These are phyloP conservation scores for Actinia equina DNA, from an alignment of 64 coral and sea anemone genomes.

Conservation along the genomic window DNA sequence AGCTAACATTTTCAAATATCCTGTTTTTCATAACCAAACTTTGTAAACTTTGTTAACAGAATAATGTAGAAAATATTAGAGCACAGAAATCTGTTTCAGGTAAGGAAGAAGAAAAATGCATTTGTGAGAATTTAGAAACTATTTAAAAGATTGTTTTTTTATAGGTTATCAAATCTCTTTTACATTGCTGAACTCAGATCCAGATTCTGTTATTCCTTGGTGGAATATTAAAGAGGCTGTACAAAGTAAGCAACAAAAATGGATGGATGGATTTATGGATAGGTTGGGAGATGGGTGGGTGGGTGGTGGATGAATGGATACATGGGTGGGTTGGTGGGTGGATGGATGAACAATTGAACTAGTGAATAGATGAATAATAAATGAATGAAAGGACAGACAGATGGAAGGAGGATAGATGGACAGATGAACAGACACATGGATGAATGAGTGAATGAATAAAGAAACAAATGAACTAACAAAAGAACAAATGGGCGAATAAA, in stretches of 20 bases:
- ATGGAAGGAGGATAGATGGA: too few relatives aligned
- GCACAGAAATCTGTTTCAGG: constrained; percentile 93
- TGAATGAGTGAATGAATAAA: too few relatives aligned
- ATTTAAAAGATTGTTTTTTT: not conserved
- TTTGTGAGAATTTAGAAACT: not conserved
- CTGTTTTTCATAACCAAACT: not conserved
- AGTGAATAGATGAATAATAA: too few relatives aligned
- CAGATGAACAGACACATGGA: too few relatives aligned
- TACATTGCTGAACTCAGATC: constrained; percentile 84
- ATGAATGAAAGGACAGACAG: too few relatives aligned
- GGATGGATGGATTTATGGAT: not conserved
- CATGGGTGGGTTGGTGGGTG: not conserved
- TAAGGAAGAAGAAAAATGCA: not conserved
- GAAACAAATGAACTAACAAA: too few relatives aligned
- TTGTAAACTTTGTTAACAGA: constrained; percentile 28
- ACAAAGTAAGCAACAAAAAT: constrained; percentile 43
- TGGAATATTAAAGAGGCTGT: constrained; percentile 88
- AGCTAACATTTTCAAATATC: not conserved
- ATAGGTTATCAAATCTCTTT: constrained; percentile 96
- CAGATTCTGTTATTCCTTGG: constrained; percentile 53
- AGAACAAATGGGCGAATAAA: too few relatives aligned
- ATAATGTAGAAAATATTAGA: constrained; percentile 69
- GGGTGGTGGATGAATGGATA: not conserved
- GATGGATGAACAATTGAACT: too few relatives aligned
- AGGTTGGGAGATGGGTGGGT: not conserved